Evolutionary conservation across 2,888 invertebrate genomes (phyloP).

Genomic region (Meliscaeva auricollis): DNA sequence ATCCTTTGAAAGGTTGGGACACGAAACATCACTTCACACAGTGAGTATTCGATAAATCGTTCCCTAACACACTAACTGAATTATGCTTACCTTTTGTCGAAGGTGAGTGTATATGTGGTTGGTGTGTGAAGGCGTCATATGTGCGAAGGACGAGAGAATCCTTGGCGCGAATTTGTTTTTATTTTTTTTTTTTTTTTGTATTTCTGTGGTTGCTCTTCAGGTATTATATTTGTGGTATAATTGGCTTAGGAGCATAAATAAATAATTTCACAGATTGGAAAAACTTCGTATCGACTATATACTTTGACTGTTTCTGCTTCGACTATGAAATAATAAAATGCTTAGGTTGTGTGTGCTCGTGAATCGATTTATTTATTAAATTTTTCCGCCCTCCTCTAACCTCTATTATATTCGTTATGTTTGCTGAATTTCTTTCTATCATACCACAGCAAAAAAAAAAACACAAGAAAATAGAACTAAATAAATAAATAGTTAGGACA

Average conservation of each 20-base stretch:
- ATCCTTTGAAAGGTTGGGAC: slow-evolving; percentile 41
- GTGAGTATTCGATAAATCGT: slow-evolving; percentile 47
- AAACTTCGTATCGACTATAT: slow-evolving; percentile 1
- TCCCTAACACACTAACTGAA: slow-evolving; percentile 46
- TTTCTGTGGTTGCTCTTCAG: slow-evolving; percentile 10
- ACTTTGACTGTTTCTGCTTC: neutral
- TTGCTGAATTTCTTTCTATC: slow-evolving; percentile 3
- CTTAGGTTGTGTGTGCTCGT: neutral
- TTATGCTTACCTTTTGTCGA: slow-evolving; percentile 18
- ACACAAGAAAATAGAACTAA: neutral
- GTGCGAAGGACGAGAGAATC: slow-evolving; percentile 26
- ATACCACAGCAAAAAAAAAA: neutral
- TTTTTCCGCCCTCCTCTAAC: neutral
- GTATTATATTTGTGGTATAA: slow-evolving; percentile 22
- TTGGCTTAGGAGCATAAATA: slow-evolving; percentile 41
- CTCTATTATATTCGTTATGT: neutral
- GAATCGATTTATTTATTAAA: slow-evolving; percentile 33
- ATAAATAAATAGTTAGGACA: slow-evolving; percentile 7
- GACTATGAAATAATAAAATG: neutral
- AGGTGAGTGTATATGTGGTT: slow-evolving; percentile 5
- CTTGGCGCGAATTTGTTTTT: slow-evolving; percentile 54
- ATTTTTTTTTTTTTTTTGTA: slow-evolving; percentile 22
- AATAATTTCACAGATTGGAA: slow-evolving; percentile 35
- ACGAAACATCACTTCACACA: slow-evolving; percentile 42
- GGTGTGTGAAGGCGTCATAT: slow-evolving; percentile 21